Base-by-base conservation (phyloP, 2,888 invertebrate species). In the Rapana venosa region DNA sequence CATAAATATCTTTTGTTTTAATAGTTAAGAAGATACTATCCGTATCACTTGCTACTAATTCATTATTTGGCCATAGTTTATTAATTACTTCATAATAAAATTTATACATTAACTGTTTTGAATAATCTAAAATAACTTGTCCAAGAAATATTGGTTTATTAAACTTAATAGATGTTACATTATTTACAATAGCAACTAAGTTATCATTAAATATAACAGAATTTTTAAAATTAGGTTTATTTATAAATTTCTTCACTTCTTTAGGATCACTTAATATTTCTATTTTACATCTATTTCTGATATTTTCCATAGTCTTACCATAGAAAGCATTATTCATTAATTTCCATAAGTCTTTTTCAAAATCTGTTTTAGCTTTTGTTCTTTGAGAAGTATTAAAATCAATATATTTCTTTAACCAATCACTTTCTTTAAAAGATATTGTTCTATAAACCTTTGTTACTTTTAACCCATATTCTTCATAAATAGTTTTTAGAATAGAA, bases 181-280 rank as follows among this genome's bases (percentile, higher is more conserved):
- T 89, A 74, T 86, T 89, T 47, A 90, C 36, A 35, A 90, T 61
- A 66, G 88, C 92, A 79, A 86, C 83, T 90, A 91, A 66, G 77
- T 92, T 89, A 87, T 90, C 90, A 91, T 92, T 91, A 89, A 90
- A 92, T 70, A 90, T 90, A 66, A 89, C 88, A 95, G 79, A 74
- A 74, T 5, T 74, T 74, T 74, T 5, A n/a, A 8, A 0, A 26
- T 74, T 74, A n/a, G n/a, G 94, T 92, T 90, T 90, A 56, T 22
- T 88, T 66, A 85, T 61, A 47, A 22, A 96, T 95, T 93, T 96
- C 96, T 93, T 96, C 96, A 94, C 96, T 96, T 6, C 95, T 95
- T 94, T 96, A 96, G 32, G 93, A 93, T 91, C 92, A 61, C 11
- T 56, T 35, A 90, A 77, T 90, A 90, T 15, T 87, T 79, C 58